phyloP scores from a whole-genome alignment of 2,888 invertebrate genomes.

The Rutpela maculata region DNA sequence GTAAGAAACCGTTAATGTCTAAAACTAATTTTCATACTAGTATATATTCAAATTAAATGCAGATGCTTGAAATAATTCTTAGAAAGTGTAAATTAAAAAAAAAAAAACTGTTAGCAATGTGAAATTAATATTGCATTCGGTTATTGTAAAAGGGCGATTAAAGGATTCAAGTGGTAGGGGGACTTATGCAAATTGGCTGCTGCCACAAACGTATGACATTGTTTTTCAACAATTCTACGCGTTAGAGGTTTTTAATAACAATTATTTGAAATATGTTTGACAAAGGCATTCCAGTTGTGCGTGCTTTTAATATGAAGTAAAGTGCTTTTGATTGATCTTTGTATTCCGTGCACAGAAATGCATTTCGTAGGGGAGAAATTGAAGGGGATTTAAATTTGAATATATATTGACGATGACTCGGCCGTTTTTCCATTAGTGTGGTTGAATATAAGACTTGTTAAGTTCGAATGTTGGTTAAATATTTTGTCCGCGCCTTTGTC shows the following conservation, averaged over 20 bases:
- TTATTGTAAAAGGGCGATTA: neutral
- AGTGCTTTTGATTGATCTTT: conserved; percentile 69
- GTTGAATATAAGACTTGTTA: conserved; percentile 50
- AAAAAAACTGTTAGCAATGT: neutral
- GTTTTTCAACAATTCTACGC: conserved; percentile 8
- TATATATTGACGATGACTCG: conserved; percentile 71
- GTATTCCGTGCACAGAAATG: conserved; percentile 69
- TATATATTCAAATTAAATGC: too few relatives aligned
- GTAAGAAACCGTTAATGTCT: too few relatives aligned
- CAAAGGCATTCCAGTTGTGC: conserved; percentile 46
- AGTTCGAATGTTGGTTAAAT: conserved; percentile 54
- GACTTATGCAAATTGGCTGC: conserved; percentile 13
- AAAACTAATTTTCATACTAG: too few relatives aligned
- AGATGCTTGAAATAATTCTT: too few relatives aligned
- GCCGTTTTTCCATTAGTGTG: conserved; percentile 61
- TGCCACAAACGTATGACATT: neutral
- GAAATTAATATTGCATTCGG: neutral
- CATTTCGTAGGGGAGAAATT: conserved; percentile 60
- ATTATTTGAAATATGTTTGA: conserved; percentile 44
- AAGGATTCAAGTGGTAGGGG: conserved; percentile 6
- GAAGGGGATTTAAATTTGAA: conserved; percentile 70
- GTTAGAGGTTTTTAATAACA: conserved; percentile 40
- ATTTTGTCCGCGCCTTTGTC: conserved; percentile 57
- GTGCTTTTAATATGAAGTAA: conserved; percentile 56
- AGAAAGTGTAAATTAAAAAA: too few relatives aligned